These are phyloP conservation scores for Lepidonotus clava DNA, from an alignment of 2,888 invertebrate genomes.

Conservation along the genomic window DNA sequence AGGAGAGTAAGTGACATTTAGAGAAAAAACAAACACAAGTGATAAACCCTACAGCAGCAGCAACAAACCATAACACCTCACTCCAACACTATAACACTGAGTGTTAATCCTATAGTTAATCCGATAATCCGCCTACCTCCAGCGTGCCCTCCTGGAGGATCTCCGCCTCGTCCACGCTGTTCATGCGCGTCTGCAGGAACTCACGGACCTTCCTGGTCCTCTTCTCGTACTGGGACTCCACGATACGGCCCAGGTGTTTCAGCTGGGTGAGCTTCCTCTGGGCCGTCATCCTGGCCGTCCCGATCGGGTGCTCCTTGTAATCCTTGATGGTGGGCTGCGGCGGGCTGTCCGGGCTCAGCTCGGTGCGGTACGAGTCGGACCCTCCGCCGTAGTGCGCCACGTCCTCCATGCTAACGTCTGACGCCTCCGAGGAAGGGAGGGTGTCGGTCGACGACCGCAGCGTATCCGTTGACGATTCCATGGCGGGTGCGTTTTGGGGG, in stretches of 20 bases:
- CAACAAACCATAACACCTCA: too few relatives aligned
- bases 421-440: slow-evolving; percentile 26
- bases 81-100: too few relatives aligned
- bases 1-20: too few relatives aligned
- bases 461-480: slow-evolving; percentile 36
- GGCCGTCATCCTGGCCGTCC: slow-evolving; percentile 33
- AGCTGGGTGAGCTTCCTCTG: not conserved
- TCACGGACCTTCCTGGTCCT: slow-evolving; percentile 39
- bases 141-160: slow-evolving; percentile 37
- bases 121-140: not conserved
- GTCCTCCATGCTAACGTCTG: slow-evolving; percentile 48
- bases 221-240: slow-evolving; percentile 45
- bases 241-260: slow-evolving; percentile 37
- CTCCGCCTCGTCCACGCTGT: slow-evolving; percentile 22
- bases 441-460: slow-evolving; percentile 30
- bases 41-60: too few relatives aligned
- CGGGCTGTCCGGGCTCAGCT: not conserved
- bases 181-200: slow-evolving; percentile 30
- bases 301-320: slow-evolving; percentile 32
- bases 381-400: not conserved
- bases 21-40: too few relatives aligned
- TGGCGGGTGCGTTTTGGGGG: not conserved
- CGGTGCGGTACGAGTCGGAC: slow-evolving; percentile 31
- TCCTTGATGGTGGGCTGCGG: slow-evolving; percentile 6
- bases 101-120: too few relatives aligned